These are phyloP conservation scores for Zaprionus ghesquierei DNA, from an alignment of 1,140 invertebrate genomes.

Conservation along the genomic window DNA sequence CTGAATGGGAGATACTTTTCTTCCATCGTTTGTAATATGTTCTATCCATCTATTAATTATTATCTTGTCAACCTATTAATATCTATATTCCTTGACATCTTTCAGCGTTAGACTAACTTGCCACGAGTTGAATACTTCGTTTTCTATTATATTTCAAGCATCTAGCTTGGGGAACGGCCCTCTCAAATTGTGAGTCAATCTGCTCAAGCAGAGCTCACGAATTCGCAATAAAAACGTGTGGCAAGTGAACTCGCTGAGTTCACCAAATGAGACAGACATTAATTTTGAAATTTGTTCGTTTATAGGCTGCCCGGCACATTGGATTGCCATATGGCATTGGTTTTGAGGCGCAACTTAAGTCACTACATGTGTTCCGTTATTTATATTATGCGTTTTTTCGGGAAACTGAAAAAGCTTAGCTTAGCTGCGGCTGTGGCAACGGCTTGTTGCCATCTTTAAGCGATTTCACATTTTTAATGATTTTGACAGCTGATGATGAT, in stretches of 20 bases:
- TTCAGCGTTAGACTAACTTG: neutral
- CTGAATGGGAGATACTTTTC: too few relatives aligned
- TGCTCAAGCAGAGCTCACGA: slow-evolving; percentile 67
- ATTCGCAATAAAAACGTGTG: slow-evolving; percentile 78
- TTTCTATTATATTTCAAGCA: neutral
- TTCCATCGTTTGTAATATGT: too few relatives aligned
- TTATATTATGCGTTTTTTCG: slow-evolving; percentile 15
- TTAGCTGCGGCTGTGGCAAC: slow-evolving; percentile 25
- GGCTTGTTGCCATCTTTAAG: slow-evolving; percentile 59
- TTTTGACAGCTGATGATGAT: slow-evolving; percentile 77
- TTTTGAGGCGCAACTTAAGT: slow-evolving; percentile 12
- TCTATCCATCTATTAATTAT: neutral
- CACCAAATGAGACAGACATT: slow-evolving; percentile 19
- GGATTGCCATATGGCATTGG: slow-evolving; percentile 44
- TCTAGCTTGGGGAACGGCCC: neutral
- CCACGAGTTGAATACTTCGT: neutral
- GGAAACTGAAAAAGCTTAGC: slow-evolving; percentile 53
- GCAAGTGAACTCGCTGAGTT: slow-evolving; percentile 32
- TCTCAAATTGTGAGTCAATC: slow-evolving; percentile 29
- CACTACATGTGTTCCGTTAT: slow-evolving; percentile 54
- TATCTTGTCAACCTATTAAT: neutral
- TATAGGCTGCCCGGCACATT: slow-evolving; percentile 10
- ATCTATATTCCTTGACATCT: neutral
- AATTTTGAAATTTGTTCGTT: slow-evolving; percentile 26
- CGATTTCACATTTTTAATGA: slow-evolving; percentile 78